Conservation (phyloP, 2,113 vertebrate genomes). For the Prunella fulvescens region DNA sequence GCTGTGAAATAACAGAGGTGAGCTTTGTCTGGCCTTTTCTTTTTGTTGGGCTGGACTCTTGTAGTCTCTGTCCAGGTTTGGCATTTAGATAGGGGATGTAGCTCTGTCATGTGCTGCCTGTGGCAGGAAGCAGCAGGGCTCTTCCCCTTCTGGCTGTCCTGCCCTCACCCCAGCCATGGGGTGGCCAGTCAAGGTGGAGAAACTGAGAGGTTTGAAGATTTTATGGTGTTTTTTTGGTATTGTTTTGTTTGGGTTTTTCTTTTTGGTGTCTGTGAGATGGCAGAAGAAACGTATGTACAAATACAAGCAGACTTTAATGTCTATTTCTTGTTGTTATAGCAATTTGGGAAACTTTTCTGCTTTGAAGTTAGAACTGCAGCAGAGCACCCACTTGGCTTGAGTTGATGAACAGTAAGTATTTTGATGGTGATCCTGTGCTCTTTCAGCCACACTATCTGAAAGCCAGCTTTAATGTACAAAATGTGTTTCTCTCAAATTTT, state of each 20-base stretch:
- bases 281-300: not conserved
- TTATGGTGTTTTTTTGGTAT: too few species aligned
- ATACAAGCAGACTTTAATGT: not conserved
- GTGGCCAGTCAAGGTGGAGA: not conserved
- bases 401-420: not conserved
- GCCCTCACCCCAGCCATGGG: fast-evolving
- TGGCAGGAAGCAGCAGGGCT: not conserved
- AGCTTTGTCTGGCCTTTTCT: not conserved
- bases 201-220: not conserved
- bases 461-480: not conserved
- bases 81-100: not conserved
- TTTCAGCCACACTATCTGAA: not conserved
- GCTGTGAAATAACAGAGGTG: not conserved
- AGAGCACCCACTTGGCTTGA: not conserved
- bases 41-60: too few species aligned
- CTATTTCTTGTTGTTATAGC: fast-evolving
- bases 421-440: not conserved
- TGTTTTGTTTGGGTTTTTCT: not conserved
- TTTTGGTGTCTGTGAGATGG: not conserved
- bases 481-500: not conserved
- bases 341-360: not conserved
- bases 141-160: not conserved
- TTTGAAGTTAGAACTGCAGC: not conserved
- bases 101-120: not conserved
- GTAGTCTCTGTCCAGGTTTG: not conserved